Evolutionary conservation across 2,888 invertebrate species (phyloP), one percentile per base, ranked within the genome.

Genomic region (Amorpha juglandis): DNA sequence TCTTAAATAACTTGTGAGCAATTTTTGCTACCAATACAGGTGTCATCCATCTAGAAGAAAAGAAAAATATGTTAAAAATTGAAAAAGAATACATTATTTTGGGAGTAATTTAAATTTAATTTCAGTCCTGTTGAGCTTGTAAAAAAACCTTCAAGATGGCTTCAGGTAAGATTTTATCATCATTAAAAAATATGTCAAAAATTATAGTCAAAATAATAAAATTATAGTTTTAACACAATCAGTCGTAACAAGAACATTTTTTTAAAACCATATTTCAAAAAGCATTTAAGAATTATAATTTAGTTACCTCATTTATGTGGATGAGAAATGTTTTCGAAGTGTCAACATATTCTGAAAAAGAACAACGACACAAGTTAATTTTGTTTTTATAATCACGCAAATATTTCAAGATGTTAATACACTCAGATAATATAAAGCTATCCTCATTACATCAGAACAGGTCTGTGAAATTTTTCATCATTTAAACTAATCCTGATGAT

Each of bases 381-480:
- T 19, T n/a, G 9, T 8, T 33, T 21, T 48, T 9, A 9, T 62
- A 42, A 8, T 27, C 3, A 38, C 6, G 11, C 35, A 11, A 38
- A 6, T 11, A 38, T 6, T 48, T 19, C 38, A 48, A 4, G 11
- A 48, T 35, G 16, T 48, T 50, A 65, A 16, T 35, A 19, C 38
- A 63, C 66, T 77, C 77, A 81, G 77, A 68, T 68, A 53, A 70
- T 68, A 64, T 66, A 67, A 67, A 64, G 52, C 70, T 74, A 66
- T 86, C 87, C 86, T 84, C 87, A 87, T 80, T 67, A 71, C 64
- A 67, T 89, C 88, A 83, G 89, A 82, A 89, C 89, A 89, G 89
- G 89, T 89, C 89, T 89, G 89, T 84, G 79, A 73, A 74, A 47
- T 76, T 77, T 70, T 63, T 85, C 83, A 83, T 83, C 81, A 82